Percentiles rank a stretch among this genome's conserved stretches.
These are phyloP conservation scores for Diglossa cyanea DNA, from an alignment of 2,797 vertebrate genomes.

Conservation along the genomic window DNA sequence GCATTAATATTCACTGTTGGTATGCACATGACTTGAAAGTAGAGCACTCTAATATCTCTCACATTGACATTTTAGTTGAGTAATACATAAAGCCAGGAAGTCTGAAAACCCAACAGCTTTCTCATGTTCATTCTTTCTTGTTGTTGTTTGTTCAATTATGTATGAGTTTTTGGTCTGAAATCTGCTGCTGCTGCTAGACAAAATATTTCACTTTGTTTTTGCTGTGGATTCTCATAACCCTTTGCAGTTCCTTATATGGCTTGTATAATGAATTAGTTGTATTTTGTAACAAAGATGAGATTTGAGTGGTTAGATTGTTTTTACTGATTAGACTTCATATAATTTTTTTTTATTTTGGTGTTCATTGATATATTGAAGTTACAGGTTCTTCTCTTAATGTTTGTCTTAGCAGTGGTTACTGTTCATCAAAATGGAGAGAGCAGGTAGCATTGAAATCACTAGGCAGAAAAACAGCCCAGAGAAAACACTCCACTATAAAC, in stretches of 20 bases:
- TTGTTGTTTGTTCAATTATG: neutral
- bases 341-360: neutral
- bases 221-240: neutral
- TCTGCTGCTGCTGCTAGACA: neutral
- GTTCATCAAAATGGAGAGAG: neutral
- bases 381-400: neutral
- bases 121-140: neutral
- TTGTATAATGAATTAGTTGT: neutral
- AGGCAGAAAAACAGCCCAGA: neutral
- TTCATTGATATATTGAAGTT: neutral
- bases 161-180: neutral
- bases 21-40: neutral
- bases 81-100: neutral
- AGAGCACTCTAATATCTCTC: neutral
- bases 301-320: neutral
- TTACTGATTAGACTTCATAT: neutral
- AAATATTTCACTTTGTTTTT: neutral
- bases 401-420: neutral
- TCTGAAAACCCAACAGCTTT: neutral
- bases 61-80: slow-evolving; percentile 4
- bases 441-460: neutral
- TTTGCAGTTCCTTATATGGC: neutral
- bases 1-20: neutral
- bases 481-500: neutral
- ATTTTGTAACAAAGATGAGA: neutral